Conservation (phyloP, 2,797 vertebrate species). For the Mormyrops attenuatus region DNA sequence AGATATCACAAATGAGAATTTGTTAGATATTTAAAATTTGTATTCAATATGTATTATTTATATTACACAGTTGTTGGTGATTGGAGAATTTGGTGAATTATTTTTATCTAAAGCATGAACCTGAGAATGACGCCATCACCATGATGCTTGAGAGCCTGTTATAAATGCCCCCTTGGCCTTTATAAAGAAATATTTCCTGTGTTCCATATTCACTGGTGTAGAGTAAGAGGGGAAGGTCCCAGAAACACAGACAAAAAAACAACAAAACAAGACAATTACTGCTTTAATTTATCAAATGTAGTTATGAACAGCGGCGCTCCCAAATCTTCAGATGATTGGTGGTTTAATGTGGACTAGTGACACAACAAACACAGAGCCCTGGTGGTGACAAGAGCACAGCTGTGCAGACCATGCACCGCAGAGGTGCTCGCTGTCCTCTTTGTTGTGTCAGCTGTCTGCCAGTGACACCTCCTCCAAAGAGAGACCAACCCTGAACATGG, state of each 20-base stretch:
- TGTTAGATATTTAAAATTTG: no score
- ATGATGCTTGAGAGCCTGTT: neutral
- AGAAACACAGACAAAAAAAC: neutral
- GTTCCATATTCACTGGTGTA: neutral
- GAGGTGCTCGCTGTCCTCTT: slow-evolving; percentile 12
- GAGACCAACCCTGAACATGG: slow-evolving; percentile 27
- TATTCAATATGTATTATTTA: no score
- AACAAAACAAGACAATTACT: neutral
- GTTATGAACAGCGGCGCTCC: neutral
- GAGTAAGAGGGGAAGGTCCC: neutral
- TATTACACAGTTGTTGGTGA: no score
- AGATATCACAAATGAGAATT: no score
- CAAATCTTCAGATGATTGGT: no score
- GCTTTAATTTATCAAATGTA: neutral
- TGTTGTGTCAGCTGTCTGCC: slow-evolving; percentile 48
- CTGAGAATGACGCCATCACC: no score
- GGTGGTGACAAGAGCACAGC: neutral
- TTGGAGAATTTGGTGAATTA: no score
- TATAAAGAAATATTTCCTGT: neutral
- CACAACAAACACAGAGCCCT: no score
- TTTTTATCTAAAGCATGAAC: no score
- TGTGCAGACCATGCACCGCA: neutral
- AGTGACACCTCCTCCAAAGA: slow-evolving; percentile 38
- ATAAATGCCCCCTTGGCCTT: neutral
- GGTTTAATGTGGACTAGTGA: no score